phyloP scores from a whole-genome alignment of 2,113 vertebrate genomes.

The Hippolais icterina region DNA sequence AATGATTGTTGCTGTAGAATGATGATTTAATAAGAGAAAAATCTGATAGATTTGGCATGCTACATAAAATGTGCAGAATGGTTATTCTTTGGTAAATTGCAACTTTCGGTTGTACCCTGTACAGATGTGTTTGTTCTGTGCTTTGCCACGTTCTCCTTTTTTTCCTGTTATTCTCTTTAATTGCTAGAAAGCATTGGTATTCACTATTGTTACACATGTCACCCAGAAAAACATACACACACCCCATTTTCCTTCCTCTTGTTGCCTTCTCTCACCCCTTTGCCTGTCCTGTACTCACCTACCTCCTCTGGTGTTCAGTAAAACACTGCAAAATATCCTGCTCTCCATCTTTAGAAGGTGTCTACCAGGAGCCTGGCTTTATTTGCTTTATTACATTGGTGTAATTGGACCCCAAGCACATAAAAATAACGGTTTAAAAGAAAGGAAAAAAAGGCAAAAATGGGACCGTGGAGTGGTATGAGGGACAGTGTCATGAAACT shows the following conservation, averaged over 20 bases:
- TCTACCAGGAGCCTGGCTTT: background rate
- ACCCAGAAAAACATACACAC: background rate
- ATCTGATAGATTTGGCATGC: slow-evolving; percentile 59
- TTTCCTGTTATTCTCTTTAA: background rate
- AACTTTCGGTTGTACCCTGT: slow-evolving; percentile 28
- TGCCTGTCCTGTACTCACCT: background rate
- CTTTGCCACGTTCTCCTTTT: background rate
- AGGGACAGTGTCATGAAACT: slow-evolving; percentile 57
- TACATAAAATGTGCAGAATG: slow-evolving; percentile 59
- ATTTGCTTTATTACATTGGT: background rate
- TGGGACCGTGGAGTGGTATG: slow-evolving; percentile 27
- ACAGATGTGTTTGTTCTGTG: slow-evolving; percentile 27
- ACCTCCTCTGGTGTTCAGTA: background rate
- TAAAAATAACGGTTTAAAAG: slow-evolving; percentile 29
- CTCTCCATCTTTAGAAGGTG: background rate
- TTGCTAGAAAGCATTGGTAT: background rate
- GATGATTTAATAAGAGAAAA: slow-evolving; percentile 71
- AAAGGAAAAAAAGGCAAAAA: slow-evolving; percentile 33
- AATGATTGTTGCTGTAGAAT: slow-evolving; percentile 60
- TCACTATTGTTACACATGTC: background rate
- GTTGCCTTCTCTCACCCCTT: background rate
- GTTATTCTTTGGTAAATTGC: slow-evolving; percentile 60
- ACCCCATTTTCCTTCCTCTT: background rate
- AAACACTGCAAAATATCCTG: background rate
- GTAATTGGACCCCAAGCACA: slow-evolving; percentile 40